A percentile compares a stretch with the other conserved stretches of the same genome.
Conservation (phyloP, 2,113 vertebrate species). For the Oceanodroma tethys region DNA sequence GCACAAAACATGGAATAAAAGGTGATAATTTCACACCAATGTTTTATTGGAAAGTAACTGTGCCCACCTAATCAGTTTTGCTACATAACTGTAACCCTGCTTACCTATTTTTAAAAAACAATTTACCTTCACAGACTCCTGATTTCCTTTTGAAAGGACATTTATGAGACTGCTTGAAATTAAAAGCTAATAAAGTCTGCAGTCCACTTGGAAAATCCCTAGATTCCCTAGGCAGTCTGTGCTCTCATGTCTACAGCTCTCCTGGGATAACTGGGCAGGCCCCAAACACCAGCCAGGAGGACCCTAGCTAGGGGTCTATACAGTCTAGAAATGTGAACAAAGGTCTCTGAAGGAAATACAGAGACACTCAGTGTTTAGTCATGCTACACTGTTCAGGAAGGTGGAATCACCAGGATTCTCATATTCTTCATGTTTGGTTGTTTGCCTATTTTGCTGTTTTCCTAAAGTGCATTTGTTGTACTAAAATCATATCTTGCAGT, state of each 20-base stretch:
- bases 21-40: not conserved
- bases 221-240: not conserved
- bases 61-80: constrained; percentile 7
- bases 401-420: not conserved
- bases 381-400: not conserved
- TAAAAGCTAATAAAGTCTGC: constrained; percentile 41
- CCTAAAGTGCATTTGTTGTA: not conserved
- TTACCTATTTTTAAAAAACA: not conserved
- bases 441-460: not conserved
- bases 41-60: not conserved
- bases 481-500: not conserved
- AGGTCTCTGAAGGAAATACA: not conserved
- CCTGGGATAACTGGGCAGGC: not conserved
- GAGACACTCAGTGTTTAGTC: not conserved
- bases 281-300: not conserved
- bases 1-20: not conserved
- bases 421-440: not conserved
- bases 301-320: not conserved
- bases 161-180: constrained; percentile 39
- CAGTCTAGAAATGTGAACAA: not conserved
- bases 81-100: not conserved
- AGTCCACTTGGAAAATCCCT: not conserved
- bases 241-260: not conserved
- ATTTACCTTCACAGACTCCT: constrained; percentile 2
- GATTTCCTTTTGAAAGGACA: constrained; percentile 32